Evolutionary conservation across 1,140 invertebrate genomes (phyloP).

Genomic region (Amyelois transitella): DNA sequence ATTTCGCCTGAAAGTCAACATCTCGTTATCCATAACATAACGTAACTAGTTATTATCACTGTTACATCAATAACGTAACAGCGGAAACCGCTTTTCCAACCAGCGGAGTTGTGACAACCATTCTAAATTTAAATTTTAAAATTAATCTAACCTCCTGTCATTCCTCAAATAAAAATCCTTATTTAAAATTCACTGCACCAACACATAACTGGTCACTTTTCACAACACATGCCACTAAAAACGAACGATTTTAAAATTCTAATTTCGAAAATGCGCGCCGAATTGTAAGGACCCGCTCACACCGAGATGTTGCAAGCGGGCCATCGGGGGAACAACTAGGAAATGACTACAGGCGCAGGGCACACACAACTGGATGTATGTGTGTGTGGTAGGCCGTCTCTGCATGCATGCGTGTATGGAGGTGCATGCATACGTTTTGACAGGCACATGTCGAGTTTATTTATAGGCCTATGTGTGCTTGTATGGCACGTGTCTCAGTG

Average conservation of each 20-base stretch:
- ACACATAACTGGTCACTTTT: conserved; percentile 38
- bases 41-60: neutral
- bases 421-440: conserved; percentile 54
- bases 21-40: conserved; percentile 2
- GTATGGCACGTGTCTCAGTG: conserved; percentile 11
- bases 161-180: conserved; percentile 14
- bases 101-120: conserved; percentile 13
- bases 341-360: conserved; percentile 49
- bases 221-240: conserved; percentile 28
- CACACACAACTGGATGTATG: conserved; percentile 37
- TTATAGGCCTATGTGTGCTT: conserved; percentile 32
- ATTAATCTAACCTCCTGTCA: conserved; percentile 7
- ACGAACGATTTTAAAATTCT: conserved; percentile 19
- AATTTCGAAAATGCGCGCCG: conserved; percentile 51
- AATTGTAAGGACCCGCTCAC: conserved; percentile 65
- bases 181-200: conserved; percentile 25
- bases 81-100: neutral
- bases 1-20: conserved; percentile 8
- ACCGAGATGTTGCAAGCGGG: conserved; percentile 66
- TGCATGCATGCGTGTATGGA: conserved; percentile 36
- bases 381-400: conserved; percentile 29
- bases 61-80: conserved; percentile 9
- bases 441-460: conserved; percentile 47
- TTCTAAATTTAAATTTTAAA: conserved; percentile 4
- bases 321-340: conserved; percentile 66